Conservation (phyloP, 1,140 invertebrate genomes). For the Anagrus nilaparvatae region DNA sequence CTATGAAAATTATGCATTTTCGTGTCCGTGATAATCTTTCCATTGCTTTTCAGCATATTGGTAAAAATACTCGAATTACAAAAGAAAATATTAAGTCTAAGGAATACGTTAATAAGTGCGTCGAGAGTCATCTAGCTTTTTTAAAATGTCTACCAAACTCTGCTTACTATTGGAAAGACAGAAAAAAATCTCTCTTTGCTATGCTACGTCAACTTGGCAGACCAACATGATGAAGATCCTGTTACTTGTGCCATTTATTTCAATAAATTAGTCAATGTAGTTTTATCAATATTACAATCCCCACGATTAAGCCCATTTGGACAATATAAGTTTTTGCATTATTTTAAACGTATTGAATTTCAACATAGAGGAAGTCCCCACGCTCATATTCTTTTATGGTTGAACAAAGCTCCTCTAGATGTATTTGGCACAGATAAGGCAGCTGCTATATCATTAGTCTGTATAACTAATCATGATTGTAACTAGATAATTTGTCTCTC, state of each 20-base stretch:
- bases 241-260: slow-evolving; percentile 38
- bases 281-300: slow-evolving; percentile 17
- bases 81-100: no score
- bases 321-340: slow-evolving; percentile 22
- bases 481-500: no score
- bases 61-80: no score
- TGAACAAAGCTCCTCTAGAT: slow-evolving; percentile 25
- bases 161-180: slow-evolving; percentile 27
- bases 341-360: slow-evolving; percentile 31
- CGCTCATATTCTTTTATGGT: slow-evolving; percentile 28
- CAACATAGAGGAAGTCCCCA: slow-evolving; percentile 32
- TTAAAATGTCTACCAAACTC: no score
- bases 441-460: no score
- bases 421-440: slow-evolving; percentile 16
- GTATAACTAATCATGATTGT: no score
- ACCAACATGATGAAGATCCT: slow-evolving; percentile 34
- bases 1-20: no score
- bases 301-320: slow-evolving; percentile 21
- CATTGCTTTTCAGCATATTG: no score
- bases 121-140: no score
- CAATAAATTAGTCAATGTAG: slow-evolving; percentile 28
- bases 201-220: slow-evolving; percentile 27
- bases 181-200: slow-evolving; percentile 34
- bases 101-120: no score
- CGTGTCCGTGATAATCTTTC: no score